Percentiles rank a stretch among this genome's conserved stretches.
Conservation (phyloP, 2,888 invertebrate species). For the Lordiphosa fenestrarum region DNA sequence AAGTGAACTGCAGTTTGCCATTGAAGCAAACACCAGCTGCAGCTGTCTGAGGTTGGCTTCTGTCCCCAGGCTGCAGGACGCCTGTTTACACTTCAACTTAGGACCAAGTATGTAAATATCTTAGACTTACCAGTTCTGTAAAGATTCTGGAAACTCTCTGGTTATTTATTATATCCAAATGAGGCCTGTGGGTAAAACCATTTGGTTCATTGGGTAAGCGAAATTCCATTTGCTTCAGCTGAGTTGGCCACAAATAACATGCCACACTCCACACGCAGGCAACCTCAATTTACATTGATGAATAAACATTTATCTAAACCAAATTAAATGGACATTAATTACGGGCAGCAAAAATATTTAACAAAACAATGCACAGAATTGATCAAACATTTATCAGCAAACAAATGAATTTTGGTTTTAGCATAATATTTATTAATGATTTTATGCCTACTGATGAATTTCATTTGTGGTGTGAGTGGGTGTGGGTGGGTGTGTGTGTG, state of each 20-base stretch:
- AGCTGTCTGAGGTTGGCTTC: background rate
- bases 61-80: background rate
- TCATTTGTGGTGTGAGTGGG: conserved; percentile 6
- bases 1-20: background rate
- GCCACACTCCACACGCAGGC: conserved; percentile 17
- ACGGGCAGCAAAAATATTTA: conserved; percentile 14
- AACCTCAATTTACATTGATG: conserved; percentile 21
- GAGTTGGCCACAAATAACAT: conserved; percentile 25
- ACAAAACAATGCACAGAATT: conserved; percentile 9
- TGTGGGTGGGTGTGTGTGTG: conserved; percentile 3
- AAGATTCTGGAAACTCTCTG: no score
- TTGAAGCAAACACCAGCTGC: background rate
- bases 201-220: background rate
- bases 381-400: conserved; percentile 7
- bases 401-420: conserved; percentile 8
- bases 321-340: conserved; percentile 33
- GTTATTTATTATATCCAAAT: no score
- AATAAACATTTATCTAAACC: conserved; percentile 36
- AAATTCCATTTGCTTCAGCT: conserved; percentile 24
- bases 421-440: conserved; percentile 41
- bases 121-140: no score
- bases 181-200: conserved; percentile 9
- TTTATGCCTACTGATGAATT: conserved; percentile 43
- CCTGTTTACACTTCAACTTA: conserved; percentile 1
- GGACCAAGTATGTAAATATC: conserved; percentile 15